Percentiles rank a stretch among this genome's conserved stretches.
Evolutionary conservation across 2,113 vertebrate genomes (phyloP).

Genomic region (Emberiza fucata): DNA sequence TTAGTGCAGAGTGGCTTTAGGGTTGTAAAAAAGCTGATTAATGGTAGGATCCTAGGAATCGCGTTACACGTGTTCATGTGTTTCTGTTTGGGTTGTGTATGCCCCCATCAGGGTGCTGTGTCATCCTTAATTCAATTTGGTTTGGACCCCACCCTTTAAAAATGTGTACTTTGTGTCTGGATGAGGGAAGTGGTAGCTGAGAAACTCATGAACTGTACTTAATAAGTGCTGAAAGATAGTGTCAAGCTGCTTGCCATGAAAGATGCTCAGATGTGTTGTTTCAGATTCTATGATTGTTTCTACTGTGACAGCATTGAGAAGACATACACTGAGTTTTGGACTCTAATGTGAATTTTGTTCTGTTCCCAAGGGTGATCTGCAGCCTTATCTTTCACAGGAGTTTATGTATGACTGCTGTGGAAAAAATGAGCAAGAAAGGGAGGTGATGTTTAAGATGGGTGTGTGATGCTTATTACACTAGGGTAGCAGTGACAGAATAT

Average conservation of each 20-base stretch:
- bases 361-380: not conserved
- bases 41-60: not conserved
- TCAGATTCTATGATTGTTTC: not conserved
- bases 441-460: not conserved
- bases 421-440: not conserved
- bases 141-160: not conserved
- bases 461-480: not conserved
- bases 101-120: not conserved
- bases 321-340: not conserved
- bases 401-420: not conserved
- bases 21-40: not conserved
- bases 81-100: not conserved
- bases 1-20: not conserved
- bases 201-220: not conserved
- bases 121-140: not conserved
- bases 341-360: not conserved
- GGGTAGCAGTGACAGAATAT: not conserved
- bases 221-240: not conserved
- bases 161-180: not conserved
- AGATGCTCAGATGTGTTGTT: not conserved
- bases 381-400: not conserved
- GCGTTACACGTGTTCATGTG: rapidly evolving
- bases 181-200: not conserved
- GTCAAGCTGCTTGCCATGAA: not conserved
- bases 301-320: not conserved